phyloP scores from a whole-genome alignment of 2,888 invertebrate genomes.

The Meiosimyza decipiens region DNA sequence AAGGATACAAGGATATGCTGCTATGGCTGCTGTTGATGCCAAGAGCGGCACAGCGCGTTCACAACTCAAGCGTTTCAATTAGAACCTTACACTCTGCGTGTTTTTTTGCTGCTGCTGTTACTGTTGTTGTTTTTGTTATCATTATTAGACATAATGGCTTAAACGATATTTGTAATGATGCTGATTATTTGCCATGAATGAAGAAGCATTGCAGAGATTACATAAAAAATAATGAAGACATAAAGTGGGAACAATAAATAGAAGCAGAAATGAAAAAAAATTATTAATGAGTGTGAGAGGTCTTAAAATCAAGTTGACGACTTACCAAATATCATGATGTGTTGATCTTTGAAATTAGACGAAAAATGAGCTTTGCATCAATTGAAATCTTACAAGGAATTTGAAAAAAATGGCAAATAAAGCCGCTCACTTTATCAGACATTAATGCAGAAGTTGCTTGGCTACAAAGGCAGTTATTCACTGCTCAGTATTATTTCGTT shows the following conservation, averaged over 20 bases:
- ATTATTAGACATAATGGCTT: constrained; percentile 36
- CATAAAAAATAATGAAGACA: constrained; percentile 5
- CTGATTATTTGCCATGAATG: constrained; percentile 27
- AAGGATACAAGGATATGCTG: constrained; percentile 6
- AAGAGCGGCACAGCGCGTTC: constrained; percentile 15
- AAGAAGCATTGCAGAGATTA: background rate
- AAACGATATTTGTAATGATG: constrained; percentile 40
- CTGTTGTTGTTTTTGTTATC: constrained; percentile 11
- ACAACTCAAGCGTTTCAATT: constrained; percentile 30
- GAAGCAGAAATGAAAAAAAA: too few relatives aligned
- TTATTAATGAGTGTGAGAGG: background rate
- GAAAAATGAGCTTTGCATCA: too few relatives aligned
- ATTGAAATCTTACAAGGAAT: too few relatives aligned
- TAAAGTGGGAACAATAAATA: background rate
- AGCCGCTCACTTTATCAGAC: too few relatives aligned
- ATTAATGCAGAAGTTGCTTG: too few relatives aligned
- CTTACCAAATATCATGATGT: background rate
- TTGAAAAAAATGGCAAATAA: too few relatives aligned
- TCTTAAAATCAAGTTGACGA: too few relatives aligned
- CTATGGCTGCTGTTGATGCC: constrained; percentile 11
- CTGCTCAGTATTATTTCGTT: too few relatives aligned
- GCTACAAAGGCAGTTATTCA: too few relatives aligned
- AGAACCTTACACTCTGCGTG: constrained; percentile 11
- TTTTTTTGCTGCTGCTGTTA: constrained; percentile 7
- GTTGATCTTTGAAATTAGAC: too few relatives aligned